phyloP scores from a whole-genome alignment of 2,797 vertebrate species.

The Lepus oiostolus region DNA sequence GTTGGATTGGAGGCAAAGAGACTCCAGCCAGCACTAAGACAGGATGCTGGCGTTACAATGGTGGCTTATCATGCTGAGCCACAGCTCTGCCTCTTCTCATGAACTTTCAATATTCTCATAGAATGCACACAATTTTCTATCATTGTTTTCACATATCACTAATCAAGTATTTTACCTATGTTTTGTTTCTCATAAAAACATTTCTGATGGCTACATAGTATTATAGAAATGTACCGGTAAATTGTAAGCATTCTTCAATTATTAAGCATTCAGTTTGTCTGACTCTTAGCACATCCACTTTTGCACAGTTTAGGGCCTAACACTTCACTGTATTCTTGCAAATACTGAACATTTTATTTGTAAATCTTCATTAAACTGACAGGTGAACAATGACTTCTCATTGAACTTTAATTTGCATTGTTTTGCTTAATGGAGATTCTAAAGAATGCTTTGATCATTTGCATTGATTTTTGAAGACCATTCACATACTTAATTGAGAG shows the following conservation, averaged over 20 bases:
- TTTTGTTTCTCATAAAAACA: neutral
- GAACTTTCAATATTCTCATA: no score
- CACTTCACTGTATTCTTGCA: neutral
- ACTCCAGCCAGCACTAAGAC: no score
- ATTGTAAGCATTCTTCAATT: neutral
- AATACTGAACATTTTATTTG: neutral
- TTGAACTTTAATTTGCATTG: constrained; percentile 28
- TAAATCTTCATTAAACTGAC: constrained; percentile 18
- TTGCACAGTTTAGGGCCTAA: neutral
- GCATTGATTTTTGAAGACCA: neutral
- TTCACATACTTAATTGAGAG: neutral
- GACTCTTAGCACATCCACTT: neutral
- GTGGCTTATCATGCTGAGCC: no score
- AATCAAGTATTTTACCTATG: neutral
- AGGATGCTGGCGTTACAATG: no score
- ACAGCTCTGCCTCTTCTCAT: no score
- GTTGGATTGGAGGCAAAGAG: no score
- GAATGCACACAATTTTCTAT: neutral
- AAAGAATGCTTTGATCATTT: constrained; percentile 14
- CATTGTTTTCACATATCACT: constrained; percentile 26
- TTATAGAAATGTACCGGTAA: neutral
- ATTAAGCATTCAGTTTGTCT: constrained; percentile 38
- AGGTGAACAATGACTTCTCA: neutral
- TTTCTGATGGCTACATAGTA: neutral
- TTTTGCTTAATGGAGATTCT: constrained; percentile 25